Percentiles rank a stretch among this genome's conserved stretches.
phyloP scores from a whole-genome alignment of 2,888 invertebrate species.

The Oligia strigilis region DNA sequence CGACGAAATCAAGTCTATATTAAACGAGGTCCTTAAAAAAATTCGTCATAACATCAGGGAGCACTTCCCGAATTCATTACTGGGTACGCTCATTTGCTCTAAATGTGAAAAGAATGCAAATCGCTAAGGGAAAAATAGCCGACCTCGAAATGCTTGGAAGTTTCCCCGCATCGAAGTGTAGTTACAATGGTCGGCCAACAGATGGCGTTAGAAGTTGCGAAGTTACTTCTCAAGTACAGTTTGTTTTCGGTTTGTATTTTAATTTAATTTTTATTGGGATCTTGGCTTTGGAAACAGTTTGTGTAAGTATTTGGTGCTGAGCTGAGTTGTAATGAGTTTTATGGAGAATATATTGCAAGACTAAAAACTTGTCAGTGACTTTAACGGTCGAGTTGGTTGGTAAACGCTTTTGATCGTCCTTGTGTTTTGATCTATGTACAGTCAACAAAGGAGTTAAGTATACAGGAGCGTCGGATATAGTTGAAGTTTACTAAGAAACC shows the following conservation, averaged over 20 bases:
- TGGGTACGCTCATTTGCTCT: slow-evolving; percentile 67
- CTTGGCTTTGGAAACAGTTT: slow-evolving; percentile 38
- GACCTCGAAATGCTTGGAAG: slow-evolving; percentile 62
- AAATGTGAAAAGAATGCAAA: slow-evolving; percentile 73
- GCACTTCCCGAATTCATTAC: slow-evolving; percentile 68
- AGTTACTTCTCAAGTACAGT: slow-evolving; percentile 41
- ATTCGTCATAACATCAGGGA: slow-evolving; percentile 56
- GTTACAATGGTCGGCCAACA: slow-evolving; percentile 62
- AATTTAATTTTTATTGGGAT: slow-evolving; percentile 35
- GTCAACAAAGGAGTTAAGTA: too few species aligned
- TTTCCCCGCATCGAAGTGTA: slow-evolving; percentile 64
- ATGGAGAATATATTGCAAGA: slow-evolving; percentile 7
- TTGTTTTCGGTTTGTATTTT: slow-evolving; percentile 42
- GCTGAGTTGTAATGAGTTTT: slow-evolving; percentile 49
- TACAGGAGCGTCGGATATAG: too few species aligned
- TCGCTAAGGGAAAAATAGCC: slow-evolving; percentile 60
- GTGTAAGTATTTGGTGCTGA: slow-evolving; percentile 24
- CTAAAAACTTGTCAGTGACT: not conserved
- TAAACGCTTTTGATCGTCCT: not conserved
- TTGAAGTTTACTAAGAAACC: too few species aligned
- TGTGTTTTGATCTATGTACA: not conserved
- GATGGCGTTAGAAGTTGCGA: slow-evolving; percentile 66
- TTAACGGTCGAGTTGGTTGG: not conserved
- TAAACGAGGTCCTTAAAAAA: slow-evolving; percentile 60
- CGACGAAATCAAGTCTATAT: slow-evolving; percentile 58